Percentiles rank a stretch among this genome's conserved stretches.
Conservation (phyloP, 2,113 vertebrate species). For the Coturnix japonica region DNA sequence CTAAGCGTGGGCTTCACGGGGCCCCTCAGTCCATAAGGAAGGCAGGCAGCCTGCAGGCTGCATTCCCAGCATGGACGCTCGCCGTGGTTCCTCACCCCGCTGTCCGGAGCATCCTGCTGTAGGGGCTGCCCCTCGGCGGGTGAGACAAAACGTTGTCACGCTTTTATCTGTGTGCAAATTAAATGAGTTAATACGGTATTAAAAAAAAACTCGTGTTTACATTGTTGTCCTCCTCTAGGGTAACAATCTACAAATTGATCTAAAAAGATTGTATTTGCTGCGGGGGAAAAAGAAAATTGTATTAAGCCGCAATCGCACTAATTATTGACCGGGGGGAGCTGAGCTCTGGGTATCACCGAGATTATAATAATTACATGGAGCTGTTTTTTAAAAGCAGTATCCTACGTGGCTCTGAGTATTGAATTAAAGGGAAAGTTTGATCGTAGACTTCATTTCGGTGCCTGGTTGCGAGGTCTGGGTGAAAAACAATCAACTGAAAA, state of each 20-base stretch:
- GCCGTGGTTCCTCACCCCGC: neutral
- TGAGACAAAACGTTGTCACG: constrained; percentile 14
- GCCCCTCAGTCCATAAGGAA: neutral
- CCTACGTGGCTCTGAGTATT: neutral
- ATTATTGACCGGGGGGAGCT: constrained; percentile 58
- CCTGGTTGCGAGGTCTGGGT: neutral
- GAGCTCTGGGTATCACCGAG: constrained; percentile 41
- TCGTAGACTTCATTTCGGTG: neutral
- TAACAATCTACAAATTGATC: constrained; percentile 65
- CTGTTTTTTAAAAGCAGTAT: constrained; percentile 22
- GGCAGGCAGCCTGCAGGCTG: neutral
- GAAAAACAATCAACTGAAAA: neutral
- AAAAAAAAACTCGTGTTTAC: constrained; percentile 37
- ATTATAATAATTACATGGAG: constrained; percentile 52
- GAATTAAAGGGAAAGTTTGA: constrained; percentile 26
- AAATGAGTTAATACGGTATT: constrained; percentile 68
- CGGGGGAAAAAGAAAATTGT: constrained; percentile 46
- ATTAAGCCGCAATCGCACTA: constrained; percentile 60
- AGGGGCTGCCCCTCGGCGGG: neutral
- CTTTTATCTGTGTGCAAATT: constrained; percentile 70
- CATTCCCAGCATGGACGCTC: neutral
- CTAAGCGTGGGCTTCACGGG: constrained; percentile 33
- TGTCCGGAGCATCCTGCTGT: neutral
- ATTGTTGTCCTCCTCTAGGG: constrained; percentile 61
- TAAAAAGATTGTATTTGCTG: constrained; percentile 68